Base-by-base conservation (phyloP, 1,140 invertebrate genomes). In the Eriocheir sinensis region DNA sequence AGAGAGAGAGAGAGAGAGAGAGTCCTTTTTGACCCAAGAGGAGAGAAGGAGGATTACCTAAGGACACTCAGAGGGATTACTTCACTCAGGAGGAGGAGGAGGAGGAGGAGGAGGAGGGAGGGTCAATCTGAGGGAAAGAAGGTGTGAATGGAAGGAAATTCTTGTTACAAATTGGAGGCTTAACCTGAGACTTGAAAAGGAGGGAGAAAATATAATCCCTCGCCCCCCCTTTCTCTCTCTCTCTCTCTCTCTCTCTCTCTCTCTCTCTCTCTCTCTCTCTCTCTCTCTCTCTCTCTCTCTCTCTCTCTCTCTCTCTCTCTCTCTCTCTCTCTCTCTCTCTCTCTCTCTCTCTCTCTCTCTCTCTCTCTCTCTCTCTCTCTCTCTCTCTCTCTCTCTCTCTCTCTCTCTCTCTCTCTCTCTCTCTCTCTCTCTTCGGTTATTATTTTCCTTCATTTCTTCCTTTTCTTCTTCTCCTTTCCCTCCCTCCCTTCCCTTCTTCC, bases 201-300 rank as follows among this genome's bases (percentile, higher is more conserved):
- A n/a, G n/a, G n/a, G n/a, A n/a, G n/a, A n/a, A n/a, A n/a, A n/a
- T n/a, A n/a, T n/a, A n/a, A n/a, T n/a, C n/a, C n/a, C n/a, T n/a
- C n/a, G n/a, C n/a, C n/a, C n/a, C n/a, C 60, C n/a, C 60, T 72
- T n/a, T 72, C 60, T 72, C 60, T 72, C 60, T 72, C 60, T 72
- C 60, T 72, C 60, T 72, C 60, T 72, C 60, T 72, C 60, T 72
- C 60, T 72, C 60, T 72, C 60, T 72, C 60, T 72, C 60, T 72
- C 60, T 72, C 60, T 72, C 60, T 72, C 60, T 72, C 60, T 72
- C 60, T 72, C 60, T 72, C 60, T 72, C 60, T 72, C 60, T 72
- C 60, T 72, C 60, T 72, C 60, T 53, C 60, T 72, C 60, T 72
- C 60, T 72, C 60, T 72, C 60, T 72, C 48, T 53, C 48, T 53